Percentiles rank a stretch among this genome's conserved stretches.
Conservation (phyloP, 2,797 vertebrate genomes). For the Cyprinodon diabolis region DNA sequence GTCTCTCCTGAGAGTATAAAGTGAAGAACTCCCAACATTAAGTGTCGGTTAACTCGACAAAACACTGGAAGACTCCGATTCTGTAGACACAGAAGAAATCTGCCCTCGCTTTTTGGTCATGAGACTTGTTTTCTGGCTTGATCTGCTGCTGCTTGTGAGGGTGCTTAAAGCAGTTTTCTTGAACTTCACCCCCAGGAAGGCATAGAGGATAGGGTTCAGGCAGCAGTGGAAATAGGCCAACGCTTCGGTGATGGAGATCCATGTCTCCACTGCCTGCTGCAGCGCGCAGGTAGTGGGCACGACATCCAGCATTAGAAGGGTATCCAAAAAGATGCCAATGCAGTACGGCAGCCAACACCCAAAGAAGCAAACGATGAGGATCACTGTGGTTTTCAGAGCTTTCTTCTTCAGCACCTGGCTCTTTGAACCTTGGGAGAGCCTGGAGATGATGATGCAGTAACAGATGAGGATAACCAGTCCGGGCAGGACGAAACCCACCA, state of each 20-base stretch:
- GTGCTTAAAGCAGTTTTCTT: slow-evolving; percentile 92
- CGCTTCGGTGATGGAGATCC: slow-evolving; percentile 92
- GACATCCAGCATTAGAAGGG: slow-evolving; percentile 84
- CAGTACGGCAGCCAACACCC: slow-evolving; percentile 97
- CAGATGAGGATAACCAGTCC: slow-evolving; percentile 94
- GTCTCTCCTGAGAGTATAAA: slow-evolving; percentile 26
- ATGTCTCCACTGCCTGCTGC: slow-evolving; percentile 85
- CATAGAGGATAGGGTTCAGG: slow-evolving; percentile 97
- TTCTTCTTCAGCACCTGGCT: slow-evolving; percentile 91
- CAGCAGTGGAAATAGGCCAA: slow-evolving; percentile 98
- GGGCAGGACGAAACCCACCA: slow-evolving; percentile 92
- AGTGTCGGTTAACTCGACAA: slow-evolving; percentile 91
- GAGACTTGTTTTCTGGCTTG: slow-evolving; percentile 90
- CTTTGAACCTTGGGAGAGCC: slow-evolving; percentile 87
- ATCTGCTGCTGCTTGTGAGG: slow-evolving; percentile 87
- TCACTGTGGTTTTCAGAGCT: slow-evolving; percentile 95
- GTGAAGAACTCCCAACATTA: slow-evolving; percentile 16
- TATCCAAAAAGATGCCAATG: slow-evolving; percentile 88
- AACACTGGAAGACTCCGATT: slow-evolving; percentile 96
- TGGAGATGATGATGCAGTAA: slow-evolving; percentile 95
- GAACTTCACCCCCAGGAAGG: slow-evolving; percentile 96
- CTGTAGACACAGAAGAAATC: slow-evolving; percentile 95
- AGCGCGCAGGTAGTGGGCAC: slow-evolving; percentile 82
- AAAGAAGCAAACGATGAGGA: slow-evolving; percentile 96
- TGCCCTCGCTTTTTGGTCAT: slow-evolving; percentile 91